Base-by-base conservation (phyloP, 2,888 invertebrate genomes). In the Lordiphosa fenestrarum region DNA sequence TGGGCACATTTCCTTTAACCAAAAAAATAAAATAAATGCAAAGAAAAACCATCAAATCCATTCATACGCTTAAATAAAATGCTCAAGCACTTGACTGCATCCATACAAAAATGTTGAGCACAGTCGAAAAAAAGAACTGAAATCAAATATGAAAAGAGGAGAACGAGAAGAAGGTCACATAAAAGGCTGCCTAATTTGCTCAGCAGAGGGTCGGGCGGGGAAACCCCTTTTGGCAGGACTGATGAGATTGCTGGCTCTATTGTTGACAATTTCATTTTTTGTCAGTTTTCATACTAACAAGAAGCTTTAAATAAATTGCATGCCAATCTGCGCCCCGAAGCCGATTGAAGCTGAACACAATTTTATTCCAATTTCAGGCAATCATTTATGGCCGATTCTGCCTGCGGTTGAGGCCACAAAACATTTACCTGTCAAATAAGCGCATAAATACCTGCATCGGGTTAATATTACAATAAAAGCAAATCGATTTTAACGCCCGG, bases 1-100 rank as follows among this genome's bases (percentile, higher is more conserved):
- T 42, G 52, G 37, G 48, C 65, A 52, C 56, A 61, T 61, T 70
- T 66, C 69, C 67, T 69, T 63, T 41, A 23, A 41, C 59, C 54
- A 60, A 53, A 54, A 64, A 53, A 56, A 53, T 19, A 48, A 53
- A 25, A 37, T 7, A 7, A 40, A 41, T 39, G 51, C 57, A 51
- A 82, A 64, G 84, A 65, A 76, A 75, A 81, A 69, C 82, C 76
- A 81, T 81, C 71, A 87, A 86, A 84, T 81, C 84, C 84, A 84
- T 87, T 87, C 88, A 84, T 87, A 84, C 73, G 88, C 86, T 87
- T 86, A 87, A 81, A 81, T 81, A 81, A 81, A 81, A 81, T 81
- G 81, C 81, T 81, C 83, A 83, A 84, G 81, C 81, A 81, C 81
- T 87, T 87, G 87, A 87, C 87, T 87, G 87, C 88, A 86, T 87